Conservation (phyloP, 1,140 invertebrate species). For the Brachionus paranguensis region DNA sequence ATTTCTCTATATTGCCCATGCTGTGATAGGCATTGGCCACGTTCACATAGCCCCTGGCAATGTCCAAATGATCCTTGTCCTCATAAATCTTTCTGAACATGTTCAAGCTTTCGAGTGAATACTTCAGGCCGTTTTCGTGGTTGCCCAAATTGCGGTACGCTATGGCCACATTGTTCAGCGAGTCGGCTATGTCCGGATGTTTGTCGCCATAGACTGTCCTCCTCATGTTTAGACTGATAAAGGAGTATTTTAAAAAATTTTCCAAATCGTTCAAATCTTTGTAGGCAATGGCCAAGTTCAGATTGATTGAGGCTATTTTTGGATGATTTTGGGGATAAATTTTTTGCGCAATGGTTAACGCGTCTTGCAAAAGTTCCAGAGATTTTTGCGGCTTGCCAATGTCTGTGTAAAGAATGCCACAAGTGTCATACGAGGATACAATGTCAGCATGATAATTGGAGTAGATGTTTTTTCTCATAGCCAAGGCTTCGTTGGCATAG, state of each 20-base stretch:
- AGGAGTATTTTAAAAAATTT: slow-evolving; percentile 4
- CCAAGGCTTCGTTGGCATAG: neutral
- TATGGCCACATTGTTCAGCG: neutral
- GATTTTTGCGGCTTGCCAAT: neutral
- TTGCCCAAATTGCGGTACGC: neutral
- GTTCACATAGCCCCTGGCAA: neutral
- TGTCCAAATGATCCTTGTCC: neutral
- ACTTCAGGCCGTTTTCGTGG: neutral
- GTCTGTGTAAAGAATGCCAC: neutral
- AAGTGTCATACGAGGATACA: neutral
- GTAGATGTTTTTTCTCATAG: neutral
- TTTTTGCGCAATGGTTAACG: neutral
- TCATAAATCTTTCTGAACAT: neutral
- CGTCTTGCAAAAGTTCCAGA: neutral
- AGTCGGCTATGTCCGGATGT: neutral
- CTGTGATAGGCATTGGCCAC: neutral
- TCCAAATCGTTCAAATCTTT: neutral
- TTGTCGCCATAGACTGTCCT: neutral
- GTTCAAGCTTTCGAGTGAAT: neutral
- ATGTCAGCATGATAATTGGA: neutral
- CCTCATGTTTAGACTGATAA: neutral
- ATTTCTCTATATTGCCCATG: neutral
- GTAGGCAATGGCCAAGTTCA: neutral
- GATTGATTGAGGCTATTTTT: neutral
- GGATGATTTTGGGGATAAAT: neutral